phyloP scores from a whole-genome alignment of 2,888 invertebrate genomes.

The Rhagonycha lutea region DNA sequence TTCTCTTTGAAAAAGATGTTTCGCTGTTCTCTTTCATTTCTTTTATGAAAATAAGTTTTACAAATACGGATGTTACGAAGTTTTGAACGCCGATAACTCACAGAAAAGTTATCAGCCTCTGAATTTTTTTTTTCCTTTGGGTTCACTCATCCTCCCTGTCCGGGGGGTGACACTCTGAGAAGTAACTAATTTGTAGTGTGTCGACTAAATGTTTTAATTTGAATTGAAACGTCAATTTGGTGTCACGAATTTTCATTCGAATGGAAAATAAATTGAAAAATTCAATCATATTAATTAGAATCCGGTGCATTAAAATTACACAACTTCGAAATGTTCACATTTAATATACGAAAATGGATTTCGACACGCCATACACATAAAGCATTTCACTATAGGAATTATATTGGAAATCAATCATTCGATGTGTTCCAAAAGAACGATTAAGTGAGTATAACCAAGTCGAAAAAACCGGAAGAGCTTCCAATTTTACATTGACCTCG shows the following conservation, averaged over 20 bases:
- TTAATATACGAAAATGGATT: background rate
- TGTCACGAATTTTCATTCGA: background rate
- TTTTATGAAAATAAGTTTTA: background rate
- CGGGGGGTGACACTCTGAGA: background rate
- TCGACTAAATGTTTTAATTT: background rate
- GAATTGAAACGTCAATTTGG: background rate
- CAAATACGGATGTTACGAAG: background rate
- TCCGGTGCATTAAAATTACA: background rate
- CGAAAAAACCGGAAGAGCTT: constrained; percentile 1
- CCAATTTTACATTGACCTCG: background rate
- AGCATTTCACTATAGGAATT: background rate
- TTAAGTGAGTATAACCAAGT: constrained; percentile 10
- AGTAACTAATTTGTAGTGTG: background rate
- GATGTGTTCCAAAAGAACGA: constrained; percentile 2
- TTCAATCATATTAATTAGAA: background rate
- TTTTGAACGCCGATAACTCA: background rate
- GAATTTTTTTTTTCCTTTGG: background rate
- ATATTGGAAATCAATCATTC: constrained; percentile 13
- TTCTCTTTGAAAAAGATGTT: background rate
- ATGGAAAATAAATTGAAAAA: background rate
- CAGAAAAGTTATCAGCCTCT: background rate
- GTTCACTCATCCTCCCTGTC: background rate
- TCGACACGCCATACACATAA: background rate
- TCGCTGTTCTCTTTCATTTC: background rate
- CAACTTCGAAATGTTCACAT: background rate